A percentile compares a stretch with the other conserved stretches of the same genome.
phyloP scores from a whole-genome alignment of 2,888 invertebrate genomes.

The Mechanitis messenoides region DNA sequence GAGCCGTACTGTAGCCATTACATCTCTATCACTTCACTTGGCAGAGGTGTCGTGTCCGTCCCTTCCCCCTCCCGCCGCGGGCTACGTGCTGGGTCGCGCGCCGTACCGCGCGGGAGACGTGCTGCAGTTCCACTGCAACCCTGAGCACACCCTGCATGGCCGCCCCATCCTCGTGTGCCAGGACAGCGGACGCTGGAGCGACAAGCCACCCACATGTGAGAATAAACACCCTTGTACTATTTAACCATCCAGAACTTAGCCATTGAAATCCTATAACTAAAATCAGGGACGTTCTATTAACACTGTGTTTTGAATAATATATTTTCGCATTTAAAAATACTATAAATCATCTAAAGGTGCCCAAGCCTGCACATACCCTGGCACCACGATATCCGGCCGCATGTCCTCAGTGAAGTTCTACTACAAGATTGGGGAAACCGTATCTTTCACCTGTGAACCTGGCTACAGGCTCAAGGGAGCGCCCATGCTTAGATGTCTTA shows the following conservation, averaged over 20 bases:
- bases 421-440: constrained; percentile 90
- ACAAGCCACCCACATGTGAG: constrained; percentile 88
- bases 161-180: constrained; percentile 93
- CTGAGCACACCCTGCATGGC: constrained; percentile 92
- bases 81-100: constrained; percentile 85
- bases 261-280: no score
- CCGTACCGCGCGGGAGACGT: constrained; percentile 90
- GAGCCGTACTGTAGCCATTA: background rate
- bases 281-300: no score
- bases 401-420: constrained; percentile 93
- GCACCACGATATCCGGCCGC: constrained; percentile 89
- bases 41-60: constrained; percentile 88
- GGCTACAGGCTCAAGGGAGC: constrained; percentile 85
- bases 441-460: constrained; percentile 89
- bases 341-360: constrained; percentile 67
- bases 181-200: constrained; percentile 91
- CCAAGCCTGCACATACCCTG: constrained; percentile 91
- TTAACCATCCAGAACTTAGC: no score
- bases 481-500: constrained; percentile 84
- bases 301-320: no score
- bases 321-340: no score
- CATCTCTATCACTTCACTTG: background rate
- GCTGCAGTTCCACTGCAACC: constrained; percentile 91
- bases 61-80: constrained; percentile 84
- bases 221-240: constrained; percentile 17